Base-by-base conservation (phyloP, 2,797 vertebrate genomes). In the Botia kubotai region DNA sequence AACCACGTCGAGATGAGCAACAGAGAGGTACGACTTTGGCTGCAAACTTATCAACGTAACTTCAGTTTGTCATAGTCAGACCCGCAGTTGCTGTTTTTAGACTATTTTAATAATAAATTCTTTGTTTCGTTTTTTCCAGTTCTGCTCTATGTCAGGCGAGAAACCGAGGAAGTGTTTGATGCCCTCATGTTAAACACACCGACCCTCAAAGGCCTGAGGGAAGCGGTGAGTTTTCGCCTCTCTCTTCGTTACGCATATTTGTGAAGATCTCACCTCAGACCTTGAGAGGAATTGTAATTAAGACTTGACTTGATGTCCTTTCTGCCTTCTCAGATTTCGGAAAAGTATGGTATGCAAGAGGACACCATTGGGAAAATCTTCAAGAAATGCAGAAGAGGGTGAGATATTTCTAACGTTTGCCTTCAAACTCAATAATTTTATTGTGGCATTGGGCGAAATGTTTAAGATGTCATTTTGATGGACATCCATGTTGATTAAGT, bases 311-410 rank as follows among this genome's bases (percentile, higher is more conserved):
- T 60, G 23, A 0, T 85, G 70, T 86, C 81, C 81, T 23, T 72
- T 80, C 58, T 79, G 75, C 6, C 14, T 81, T 76, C 91, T 93
- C 92, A 99, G 98, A 97, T 99, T 92, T 98, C 98, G 88, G 96
- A 98, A 92, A 99, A 99, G 90, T 99, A 98, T 0, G 94, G 96
- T 55, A 88, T 99, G 87, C 96, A 95, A 57, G 96, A 95, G 88
- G 96, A 97, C 89, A 95, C 95, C 88, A 97, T 99, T 89, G 94
- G 94, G 88, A 99, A 96, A 94, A 96, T 99, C 91, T 99, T 96
- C 93, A 99, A 99, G 89, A 99, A 98, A 87, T 99, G 98, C 95
- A 99, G 98, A 92, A 92, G 97, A 91, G 98, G 98, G 98, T 99
- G 89, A 96, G 98, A 58, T 58, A 6, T 84, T 85, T 6, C 33